Percentiles rank a stretch among this genome's conserved stretches.
phyloP scores from a whole-genome alignment of 2,888 invertebrate genomes.

The Nowickia ferox region DNA sequence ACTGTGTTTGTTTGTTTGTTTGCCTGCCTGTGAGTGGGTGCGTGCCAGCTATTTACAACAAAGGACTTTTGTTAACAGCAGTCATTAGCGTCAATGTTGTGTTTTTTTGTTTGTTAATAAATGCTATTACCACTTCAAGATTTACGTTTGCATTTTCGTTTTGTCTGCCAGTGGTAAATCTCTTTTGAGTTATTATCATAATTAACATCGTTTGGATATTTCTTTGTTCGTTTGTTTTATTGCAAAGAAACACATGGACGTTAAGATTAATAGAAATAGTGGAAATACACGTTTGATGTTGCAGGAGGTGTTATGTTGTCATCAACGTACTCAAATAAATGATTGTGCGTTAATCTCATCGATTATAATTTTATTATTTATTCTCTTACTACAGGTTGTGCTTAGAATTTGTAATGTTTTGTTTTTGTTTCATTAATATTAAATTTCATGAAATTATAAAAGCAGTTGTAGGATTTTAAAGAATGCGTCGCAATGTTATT shows the following conservation, averaged over 20 bases:
- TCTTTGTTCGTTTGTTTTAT: constrained; percentile 24
- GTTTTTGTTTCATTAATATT: neutral
- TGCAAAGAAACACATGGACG: neutral
- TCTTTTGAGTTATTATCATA: constrained; percentile 70
- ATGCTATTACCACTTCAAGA: constrained; percentile 1
- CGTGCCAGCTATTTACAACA: constrained; percentile 36
- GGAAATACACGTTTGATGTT: constrained; percentile 38
- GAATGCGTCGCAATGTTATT: too few species aligned
- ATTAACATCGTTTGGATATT: constrained; percentile 63
- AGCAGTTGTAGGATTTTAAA: too few species aligned
- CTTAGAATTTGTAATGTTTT: constrained; percentile 45
- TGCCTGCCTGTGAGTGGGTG: neutral
- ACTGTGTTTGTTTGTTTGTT: constrained; percentile 14
- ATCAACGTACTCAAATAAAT: constrained; percentile 55
- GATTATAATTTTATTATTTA: constrained; percentile 67
- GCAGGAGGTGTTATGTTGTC: constrained; percentile 64
- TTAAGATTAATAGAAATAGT: constrained; percentile 13
- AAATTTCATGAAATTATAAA: neutral
- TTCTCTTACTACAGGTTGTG: constrained; percentile 31
- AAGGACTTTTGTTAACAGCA: constrained; percentile 32
- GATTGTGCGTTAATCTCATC: constrained; percentile 63
- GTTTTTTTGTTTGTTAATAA: constrained; percentile 27
- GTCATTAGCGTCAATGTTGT: constrained; percentile 52
- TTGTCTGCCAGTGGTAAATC: constrained; percentile 58
- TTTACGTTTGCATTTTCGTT: constrained; percentile 59